Percentiles rank a stretch among this genome's conserved stretches.
Evolutionary conservation across 2,113 vertebrate species (phyloP).

Genomic region (Falcunculus frontatus): DNA sequence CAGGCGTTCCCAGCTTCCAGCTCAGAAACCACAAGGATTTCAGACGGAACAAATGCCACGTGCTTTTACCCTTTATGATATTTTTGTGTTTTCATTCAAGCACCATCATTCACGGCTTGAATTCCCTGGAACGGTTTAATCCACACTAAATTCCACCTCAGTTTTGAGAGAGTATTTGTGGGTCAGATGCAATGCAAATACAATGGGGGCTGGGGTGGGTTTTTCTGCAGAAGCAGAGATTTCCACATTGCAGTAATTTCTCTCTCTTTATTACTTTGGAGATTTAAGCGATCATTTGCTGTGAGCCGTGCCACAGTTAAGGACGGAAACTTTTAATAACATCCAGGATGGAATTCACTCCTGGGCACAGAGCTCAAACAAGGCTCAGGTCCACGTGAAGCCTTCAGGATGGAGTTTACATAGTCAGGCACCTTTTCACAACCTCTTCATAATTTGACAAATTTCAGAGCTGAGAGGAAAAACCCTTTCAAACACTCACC

Average conservation of each 20-base stretch:
- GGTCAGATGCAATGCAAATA: neutral
- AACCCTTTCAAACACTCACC: neutral
- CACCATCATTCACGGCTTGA: neutral
- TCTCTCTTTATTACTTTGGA: slow-evolving; percentile 33
- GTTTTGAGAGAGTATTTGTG: neutral
- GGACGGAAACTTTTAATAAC: slow-evolving; percentile 11
- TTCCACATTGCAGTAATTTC: neutral
- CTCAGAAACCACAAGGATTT: neutral
- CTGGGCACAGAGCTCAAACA: slow-evolving; percentile 33
- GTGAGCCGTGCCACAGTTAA: neutral
- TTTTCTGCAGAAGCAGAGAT: neutral
- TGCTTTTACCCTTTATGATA: neutral
- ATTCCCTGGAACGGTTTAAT: neutral
- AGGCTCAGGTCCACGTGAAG: neutral
- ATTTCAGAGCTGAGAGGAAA: neutral
- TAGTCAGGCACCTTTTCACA: neutral
- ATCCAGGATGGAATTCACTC: neutral
- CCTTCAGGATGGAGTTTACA: neutral
- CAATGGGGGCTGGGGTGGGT: accelerated
- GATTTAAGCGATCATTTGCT: neutral
- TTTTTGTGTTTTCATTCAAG: neutral
- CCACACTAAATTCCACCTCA: neutral
- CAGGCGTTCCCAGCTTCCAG: neutral
- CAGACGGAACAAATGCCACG: neutral
- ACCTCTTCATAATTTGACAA: neutral